Conservation (phyloP, 2,113 vertebrate species). For the Ictalurus punctatus region DNA sequence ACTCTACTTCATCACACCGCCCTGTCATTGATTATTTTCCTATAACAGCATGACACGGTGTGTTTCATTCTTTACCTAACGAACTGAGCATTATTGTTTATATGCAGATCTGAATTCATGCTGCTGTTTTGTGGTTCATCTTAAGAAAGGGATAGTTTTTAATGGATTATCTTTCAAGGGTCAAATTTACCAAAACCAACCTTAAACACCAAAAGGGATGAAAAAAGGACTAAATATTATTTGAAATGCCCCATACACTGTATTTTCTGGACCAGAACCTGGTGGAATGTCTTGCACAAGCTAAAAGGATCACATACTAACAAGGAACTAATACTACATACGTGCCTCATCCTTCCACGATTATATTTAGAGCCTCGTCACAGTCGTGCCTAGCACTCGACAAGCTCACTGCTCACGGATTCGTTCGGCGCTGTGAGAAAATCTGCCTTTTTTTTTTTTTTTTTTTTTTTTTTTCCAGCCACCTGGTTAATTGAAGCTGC, state of each 20-base stretch:
- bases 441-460: constrained; percentile 50
- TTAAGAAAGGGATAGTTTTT: background rate
- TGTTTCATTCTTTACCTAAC: background rate
- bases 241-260: background rate
- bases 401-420: background rate
- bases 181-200: background rate
- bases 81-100: background rate
- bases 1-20: too few species aligned
- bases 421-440: constrained; percentile 47
- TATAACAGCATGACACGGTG: background rate
- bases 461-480: constrained; percentile 56
- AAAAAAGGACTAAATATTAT: background rate
- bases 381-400: background rate
- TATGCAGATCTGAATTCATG: background rate
- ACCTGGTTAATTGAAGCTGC: constrained; percentile 68
- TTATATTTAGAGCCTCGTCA: background rate
- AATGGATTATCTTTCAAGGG: background rate
- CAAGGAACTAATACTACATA: background rate
- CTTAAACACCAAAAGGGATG: background rate
- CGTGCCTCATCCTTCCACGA: background rate
- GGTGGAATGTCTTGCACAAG: constrained; percentile 58
- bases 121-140: background rate
- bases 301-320: background rate
- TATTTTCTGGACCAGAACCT: background rate
- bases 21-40: too few species aligned